Evolutionary conservation across 2,888 invertebrate species (phyloP).

Genomic region (Caenorhabditis auriculariae): DNA sequence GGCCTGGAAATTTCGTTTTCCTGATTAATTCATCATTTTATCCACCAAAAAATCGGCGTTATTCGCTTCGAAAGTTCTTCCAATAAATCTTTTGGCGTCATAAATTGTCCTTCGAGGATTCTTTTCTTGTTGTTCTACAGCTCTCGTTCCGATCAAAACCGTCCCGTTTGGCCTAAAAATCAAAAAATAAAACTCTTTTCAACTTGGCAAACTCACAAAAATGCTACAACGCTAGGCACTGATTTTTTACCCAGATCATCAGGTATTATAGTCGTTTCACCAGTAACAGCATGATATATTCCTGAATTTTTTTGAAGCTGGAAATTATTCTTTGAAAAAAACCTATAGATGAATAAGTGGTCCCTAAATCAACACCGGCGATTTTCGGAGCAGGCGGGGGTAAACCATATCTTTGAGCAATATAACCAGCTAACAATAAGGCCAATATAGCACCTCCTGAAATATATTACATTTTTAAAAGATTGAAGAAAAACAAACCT

Average conservation of each 20-base stretch:
- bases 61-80: conserved; percentile 63
- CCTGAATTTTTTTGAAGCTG: conserved; percentile 33
- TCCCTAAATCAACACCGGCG: conserved; percentile 68
- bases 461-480: too few species aligned
- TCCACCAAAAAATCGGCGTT: conserved; percentile 58
- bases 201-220: conserved; percentile 55
- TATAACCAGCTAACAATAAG: conserved; percentile 66
- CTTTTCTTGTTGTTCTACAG: conserved; percentile 66
- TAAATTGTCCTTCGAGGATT: conserved; percentile 67
- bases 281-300: conserved; percentile 67
- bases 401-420: conserved; percentile 66
- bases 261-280: conserved; percentile 65
- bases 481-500: too few species aligned
- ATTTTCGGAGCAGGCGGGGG: conserved; percentile 68
- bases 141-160: conserved; percentile 66
- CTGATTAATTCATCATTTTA: not conserved
- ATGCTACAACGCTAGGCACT: conserved; percentile 68
- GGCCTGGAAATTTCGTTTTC: conserved; percentile 23
- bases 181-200: not conserved
- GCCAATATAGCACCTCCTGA: conserved; percentile 64
- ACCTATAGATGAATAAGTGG: conserved; percentile 66
- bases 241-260: conserved; percentile 65
- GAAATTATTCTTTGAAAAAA: conserved; percentile 64
- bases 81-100: conserved; percentile 69
- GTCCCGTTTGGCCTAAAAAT: conserved; percentile 60